Conservation (phyloP, 2,797 vertebrate species). For the Liasis olivaceus region DNA sequence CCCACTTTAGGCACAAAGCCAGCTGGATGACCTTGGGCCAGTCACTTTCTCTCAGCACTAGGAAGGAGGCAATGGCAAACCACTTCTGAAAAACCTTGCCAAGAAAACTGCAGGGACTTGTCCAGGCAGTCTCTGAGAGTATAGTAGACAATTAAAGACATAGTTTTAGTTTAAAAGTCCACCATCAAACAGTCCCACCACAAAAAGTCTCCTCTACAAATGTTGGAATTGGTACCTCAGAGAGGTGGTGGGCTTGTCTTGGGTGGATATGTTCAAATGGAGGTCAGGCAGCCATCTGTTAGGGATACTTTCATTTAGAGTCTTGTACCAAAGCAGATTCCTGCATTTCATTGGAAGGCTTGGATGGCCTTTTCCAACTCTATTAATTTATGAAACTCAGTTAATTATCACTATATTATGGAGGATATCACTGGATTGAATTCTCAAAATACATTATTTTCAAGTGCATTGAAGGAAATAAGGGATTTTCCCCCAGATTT, state of each 20-base stretch:
- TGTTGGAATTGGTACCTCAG: not conserved
- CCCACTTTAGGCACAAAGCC: no score
- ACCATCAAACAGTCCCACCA: not conserved
- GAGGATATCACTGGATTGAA: not conserved
- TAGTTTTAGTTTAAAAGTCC: not conserved
- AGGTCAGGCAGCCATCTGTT: not conserved
- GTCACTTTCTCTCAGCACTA: no score
- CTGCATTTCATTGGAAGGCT: not conserved
- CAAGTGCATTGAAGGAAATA: not conserved
- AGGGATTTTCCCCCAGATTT: not conserved
- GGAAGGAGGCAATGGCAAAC: no score
- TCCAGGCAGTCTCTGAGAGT: no score
- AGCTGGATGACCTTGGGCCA: no score
- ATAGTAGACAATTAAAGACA: not conserved
- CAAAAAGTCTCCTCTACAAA: not conserved
- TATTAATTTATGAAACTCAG: not conserved
- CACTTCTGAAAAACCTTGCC: no score
- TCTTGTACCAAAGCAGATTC: not conserved
- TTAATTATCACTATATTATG: not conserved
- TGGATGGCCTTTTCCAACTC: no score
- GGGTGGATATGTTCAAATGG: not conserved
- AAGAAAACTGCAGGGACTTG: no score
- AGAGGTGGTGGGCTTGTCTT: not conserved
- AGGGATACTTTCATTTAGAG: not conserved
- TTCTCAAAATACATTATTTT: not conserved